Conservation (phyloP, 2,888 invertebrate genomes). For the Siphlonurus alternatus region DNA sequence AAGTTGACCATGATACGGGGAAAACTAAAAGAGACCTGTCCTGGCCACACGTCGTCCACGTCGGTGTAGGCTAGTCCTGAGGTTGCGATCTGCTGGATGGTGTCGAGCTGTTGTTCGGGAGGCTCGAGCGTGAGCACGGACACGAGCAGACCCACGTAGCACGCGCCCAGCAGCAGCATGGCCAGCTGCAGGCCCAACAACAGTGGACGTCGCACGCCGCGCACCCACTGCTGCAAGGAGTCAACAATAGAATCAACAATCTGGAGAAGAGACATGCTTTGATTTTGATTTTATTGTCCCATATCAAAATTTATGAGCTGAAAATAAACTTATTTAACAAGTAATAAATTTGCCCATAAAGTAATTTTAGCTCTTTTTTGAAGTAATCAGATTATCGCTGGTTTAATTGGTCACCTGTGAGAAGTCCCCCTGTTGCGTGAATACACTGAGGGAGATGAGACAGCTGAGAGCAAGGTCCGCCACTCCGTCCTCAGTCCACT, state of each 20-base stretch:
- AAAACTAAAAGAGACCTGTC: no score
- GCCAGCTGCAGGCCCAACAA: background rate
- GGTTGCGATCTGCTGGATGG: background rate
- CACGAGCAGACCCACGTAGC: background rate
- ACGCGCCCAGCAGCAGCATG: background rate
- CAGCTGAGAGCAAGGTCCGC: background rate
- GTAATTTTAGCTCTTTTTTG: no score
- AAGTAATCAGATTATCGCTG: no score
- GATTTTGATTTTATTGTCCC: background rate
- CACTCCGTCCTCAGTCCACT: background rate
- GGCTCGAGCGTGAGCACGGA: background rate
- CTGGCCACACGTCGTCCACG: background rate
- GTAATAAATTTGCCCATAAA: background rate
- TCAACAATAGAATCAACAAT: background rate
- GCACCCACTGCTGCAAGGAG: background rate
- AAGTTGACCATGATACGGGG: no score
- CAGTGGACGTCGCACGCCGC: background rate
- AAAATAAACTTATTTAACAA: background rate
- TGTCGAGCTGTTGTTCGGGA: background rate
- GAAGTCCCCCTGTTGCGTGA: background rate
- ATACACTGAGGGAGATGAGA: background rate
- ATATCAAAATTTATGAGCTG: background rate
- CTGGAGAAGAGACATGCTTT: background rate
- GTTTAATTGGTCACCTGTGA: no score
- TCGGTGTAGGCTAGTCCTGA: background rate